Percentiles rank a stretch among this genome's conserved stretches.
Evolutionary conservation across 2,888 invertebrate genomes (phyloP).

Genomic region (Linnaemya vulpina): DNA sequence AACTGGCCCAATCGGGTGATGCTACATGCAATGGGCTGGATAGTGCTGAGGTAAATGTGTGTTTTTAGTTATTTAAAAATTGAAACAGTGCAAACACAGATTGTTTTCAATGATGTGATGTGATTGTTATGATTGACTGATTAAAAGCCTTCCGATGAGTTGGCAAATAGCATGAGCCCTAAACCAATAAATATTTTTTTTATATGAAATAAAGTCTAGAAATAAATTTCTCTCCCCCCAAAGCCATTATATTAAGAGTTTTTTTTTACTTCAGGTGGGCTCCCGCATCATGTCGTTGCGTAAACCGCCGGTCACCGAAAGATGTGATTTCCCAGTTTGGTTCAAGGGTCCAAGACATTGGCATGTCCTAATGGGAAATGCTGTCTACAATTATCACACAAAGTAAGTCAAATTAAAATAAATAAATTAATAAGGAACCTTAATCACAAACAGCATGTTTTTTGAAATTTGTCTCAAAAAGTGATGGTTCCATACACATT

Average conservation of each 20-base stretch:
- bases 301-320: slow-evolving; percentile 82
- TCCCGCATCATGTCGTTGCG: slow-evolving; percentile 83
- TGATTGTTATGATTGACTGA: too few relatives aligned
- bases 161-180: too few relatives aligned
- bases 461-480: slow-evolving; percentile 75
- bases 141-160: too few relatives aligned
- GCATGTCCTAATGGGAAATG: slow-evolving; percentile 94
- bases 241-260: too few relatives aligned
- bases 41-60: slow-evolving; percentile 88
- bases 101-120: too few relatives aligned
- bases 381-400: slow-evolving; percentile 93
- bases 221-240: too few relatives aligned
- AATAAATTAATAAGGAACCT: background rate
- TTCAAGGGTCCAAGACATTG: slow-evolving; percentile 92
- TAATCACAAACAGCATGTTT: slow-evolving; percentile 14
- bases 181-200: too few relatives aligned
- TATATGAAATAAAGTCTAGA: too few relatives aligned
- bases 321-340: slow-evolving; percentile 94
- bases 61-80: background rate
- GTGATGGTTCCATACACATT: slow-evolving; percentile 84
- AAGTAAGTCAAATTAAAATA: slow-evolving; percentile 79
- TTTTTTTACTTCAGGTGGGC: slow-evolving; percentile 79
- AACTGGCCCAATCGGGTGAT: slow-evolving; percentile 95
- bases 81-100: background rate
- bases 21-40: slow-evolving; percentile 96